Conservation (phyloP, 2,113 vertebrate genomes). For the Physeter macrocephalus region DNA sequence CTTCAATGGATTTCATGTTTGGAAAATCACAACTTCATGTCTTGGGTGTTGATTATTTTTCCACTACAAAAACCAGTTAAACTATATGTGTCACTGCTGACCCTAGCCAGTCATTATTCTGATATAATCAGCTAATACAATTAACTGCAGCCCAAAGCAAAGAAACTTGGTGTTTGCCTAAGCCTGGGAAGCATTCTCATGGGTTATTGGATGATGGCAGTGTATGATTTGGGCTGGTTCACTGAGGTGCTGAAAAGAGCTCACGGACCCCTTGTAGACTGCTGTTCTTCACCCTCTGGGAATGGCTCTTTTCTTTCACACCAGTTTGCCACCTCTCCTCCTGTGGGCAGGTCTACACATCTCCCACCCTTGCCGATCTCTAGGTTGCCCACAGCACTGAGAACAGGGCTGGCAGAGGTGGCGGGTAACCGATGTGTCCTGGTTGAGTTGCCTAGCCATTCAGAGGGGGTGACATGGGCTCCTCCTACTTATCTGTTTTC, state of each 20-base stretch:
- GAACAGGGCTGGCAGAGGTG: not conserved
- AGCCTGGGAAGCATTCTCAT: not conserved
- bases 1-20: not conserved
- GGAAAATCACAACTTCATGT: not conserved
- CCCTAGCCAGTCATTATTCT: not conserved
- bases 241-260: not conserved
- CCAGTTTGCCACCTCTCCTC: not conserved
- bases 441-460: not conserved
- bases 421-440: not conserved
- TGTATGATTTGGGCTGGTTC: not conserved
- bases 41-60: not conserved
- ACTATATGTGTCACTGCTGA: not conserved
- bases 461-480: not conserved
- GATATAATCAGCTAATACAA: not conserved
- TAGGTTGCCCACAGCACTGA: not conserved
- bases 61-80: not conserved
- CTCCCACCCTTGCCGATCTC: not conserved
- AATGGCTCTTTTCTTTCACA: not conserved
- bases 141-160: not conserved
- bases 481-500: not conserved
- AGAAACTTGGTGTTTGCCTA: not conserved
- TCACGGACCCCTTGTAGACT: not conserved
- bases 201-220: not conserved
- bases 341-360: rapidly evolving
- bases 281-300: not conserved